phyloP scores from a whole-genome alignment of 2,797 vertebrate species.

The Coluber constrictor region DNA sequence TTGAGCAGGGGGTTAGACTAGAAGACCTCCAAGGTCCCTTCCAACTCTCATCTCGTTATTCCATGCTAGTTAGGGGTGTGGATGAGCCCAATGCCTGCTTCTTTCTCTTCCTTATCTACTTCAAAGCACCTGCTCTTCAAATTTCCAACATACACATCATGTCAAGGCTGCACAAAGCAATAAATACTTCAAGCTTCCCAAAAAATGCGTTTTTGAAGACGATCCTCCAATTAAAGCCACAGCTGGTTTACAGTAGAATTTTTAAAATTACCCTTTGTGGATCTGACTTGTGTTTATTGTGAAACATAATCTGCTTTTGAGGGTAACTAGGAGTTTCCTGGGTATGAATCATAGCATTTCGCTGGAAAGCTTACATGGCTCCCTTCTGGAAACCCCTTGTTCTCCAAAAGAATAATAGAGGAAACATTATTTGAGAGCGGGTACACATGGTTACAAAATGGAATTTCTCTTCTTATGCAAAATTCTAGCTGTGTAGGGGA shows the following conservation, averaged over 20 bases:
- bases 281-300: slow-evolving; percentile 10
- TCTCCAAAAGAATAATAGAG: neutral
- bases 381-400: neutral
- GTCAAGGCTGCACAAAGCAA: slow-evolving; percentile 24
- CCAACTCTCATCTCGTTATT: neutral
- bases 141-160: slow-evolving; percentile 9
- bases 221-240: slow-evolving; percentile 6
- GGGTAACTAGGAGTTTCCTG: slow-evolving; percentile 14
- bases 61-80: neutral
- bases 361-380: neutral
- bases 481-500: neutral
- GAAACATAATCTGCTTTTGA: slow-evolving; percentile 13
- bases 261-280: slow-evolving; percentile 17
- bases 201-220: slow-evolving; percentile 20
- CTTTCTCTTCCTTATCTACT: neutral
- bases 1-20: neutral
- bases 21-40: neutral
- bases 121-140: neutral
- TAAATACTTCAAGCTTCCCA: neutral
- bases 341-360: slow-evolving; percentile 8
- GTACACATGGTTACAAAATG: neutral
- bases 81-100: neutral
- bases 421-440: neutral
- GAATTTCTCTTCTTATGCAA: neutral
- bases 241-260: slow-evolving; percentile 27